Base-by-base conservation (phyloP, 1,140 invertebrate species). In the Dendrolimus punctatus region DNA sequence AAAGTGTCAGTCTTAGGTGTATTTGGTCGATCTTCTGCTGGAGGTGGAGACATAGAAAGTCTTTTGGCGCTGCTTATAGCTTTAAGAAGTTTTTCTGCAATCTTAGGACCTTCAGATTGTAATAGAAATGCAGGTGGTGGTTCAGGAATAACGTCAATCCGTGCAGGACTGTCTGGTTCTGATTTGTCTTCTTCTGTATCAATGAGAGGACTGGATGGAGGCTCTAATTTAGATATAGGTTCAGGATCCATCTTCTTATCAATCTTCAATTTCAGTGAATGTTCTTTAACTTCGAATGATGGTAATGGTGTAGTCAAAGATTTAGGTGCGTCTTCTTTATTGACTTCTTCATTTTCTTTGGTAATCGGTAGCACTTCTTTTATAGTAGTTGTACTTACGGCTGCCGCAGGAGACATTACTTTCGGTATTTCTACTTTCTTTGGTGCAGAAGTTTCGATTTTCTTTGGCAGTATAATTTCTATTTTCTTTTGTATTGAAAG, bases 81-180 rank as follows among this genome's bases (percentile, higher is more conserved):
- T 69, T 89, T 89, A 5, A 91, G 73, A 5, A 91, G 78, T 70
- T 90, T 91, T 57, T 91, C 90, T 4, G 90, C 89, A 60, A 91
- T 91, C 58, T 90, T 90, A 8, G 88, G 88, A 5, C 85, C 85
- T 63, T 87, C 85, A 0, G 85, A 82, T 53, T 87, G 87, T 38
- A 88, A 63, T 3, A 86, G 61, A 62, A 87, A 88, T 2, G 66
- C 82, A 3, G 80, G 80, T 5, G 85, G 87, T 1, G 87, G 87
- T 62, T 87, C 87, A 0, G 87, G 85, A 38, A 87, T 46, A 0
- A 87, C 85, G 51, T 88, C 87, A 39, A 84, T 76, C 6, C 84
- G 57, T 6, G 84, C 76, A 4, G 80, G 79, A 64, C 79, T 89
- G 59, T 90, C 89, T 1, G 90, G 84, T 66, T 91, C 90, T 5